Percentiles rank a stretch among this genome's conserved stretches.
Evolutionary conservation across 1,140 invertebrate genomes (phyloP).

Genomic region (Zaprionus davidi): DNA sequence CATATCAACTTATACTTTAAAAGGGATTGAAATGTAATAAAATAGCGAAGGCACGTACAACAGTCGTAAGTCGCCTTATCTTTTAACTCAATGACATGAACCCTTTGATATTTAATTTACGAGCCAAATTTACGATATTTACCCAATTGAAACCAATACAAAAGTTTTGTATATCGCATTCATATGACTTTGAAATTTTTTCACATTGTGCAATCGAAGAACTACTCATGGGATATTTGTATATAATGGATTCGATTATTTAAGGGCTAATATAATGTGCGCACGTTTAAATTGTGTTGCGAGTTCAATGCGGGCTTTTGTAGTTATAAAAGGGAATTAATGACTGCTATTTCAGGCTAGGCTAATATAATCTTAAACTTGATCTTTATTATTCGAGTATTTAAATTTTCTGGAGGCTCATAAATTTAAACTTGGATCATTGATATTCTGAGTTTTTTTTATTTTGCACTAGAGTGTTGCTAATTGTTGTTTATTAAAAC

Average conservation of each 20-base stretch:
- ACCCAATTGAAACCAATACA: conserved; percentile 71
- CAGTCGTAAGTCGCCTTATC: conserved; percentile 27
- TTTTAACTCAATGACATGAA: conserved; percentile 56
- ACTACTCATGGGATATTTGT: conserved; percentile 68
- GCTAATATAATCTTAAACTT: too few relatives aligned
- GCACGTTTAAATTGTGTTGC: neutral
- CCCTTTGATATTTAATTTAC: conserved; percentile 78
- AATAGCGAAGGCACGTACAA: conserved; percentile 47
- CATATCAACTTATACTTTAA: conserved; percentile 19
- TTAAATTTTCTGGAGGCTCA: neutral
- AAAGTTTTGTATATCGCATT: neutral
- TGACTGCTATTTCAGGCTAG: conserved; percentile 36
- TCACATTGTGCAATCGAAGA: conserved; percentile 34
- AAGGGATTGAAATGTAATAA: conserved; percentile 73
- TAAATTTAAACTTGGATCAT: neutral
- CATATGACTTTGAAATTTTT: conserved; percentile 1
- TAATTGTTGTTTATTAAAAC: neutral
- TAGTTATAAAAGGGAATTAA: conserved; percentile 48
- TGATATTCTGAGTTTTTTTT: neutral
- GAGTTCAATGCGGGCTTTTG: neutral
- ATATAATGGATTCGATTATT: conserved; percentile 47
- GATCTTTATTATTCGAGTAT: too few relatives aligned
- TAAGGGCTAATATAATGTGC: neutral
- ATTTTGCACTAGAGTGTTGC: neutral
- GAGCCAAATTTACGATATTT: conserved; percentile 69